Base-by-base conservation (phyloP, 2,797 vertebrate species). In the Ctenosaura bakeri region DNA sequence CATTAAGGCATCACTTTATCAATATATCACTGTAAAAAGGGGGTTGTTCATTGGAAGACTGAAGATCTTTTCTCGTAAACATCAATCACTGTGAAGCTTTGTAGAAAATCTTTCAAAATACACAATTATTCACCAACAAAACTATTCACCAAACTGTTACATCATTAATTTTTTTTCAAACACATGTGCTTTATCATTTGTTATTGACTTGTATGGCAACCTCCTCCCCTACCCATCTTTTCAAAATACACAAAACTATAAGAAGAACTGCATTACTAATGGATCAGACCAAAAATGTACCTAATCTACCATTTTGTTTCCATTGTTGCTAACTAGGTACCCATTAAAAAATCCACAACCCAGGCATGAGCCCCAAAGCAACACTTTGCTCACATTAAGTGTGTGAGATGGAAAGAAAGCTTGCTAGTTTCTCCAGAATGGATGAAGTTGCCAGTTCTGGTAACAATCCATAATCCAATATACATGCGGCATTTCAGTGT, bases 71-170 rank as follows among this genome's bases (percentile, higher is more conserved):
- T 80, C 89, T 83, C 69, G 3, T 94, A 86, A 80, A 35, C 93
- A 93, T 95, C 87, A 91, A n/a, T 91, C 93, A 92, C 0, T 0
- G 86, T 1, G 85, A 93, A 89, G 86, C 56, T 78, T 14, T 54
- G 90, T 6, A 91, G 87, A 29, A 90, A 91, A 92, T 82, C 50
- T 92, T 87, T 77, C 64, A 88, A 92, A 93, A 94, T 92, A 86
- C 73, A 93, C 92, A 93, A 92, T 66, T 91, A 93, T 94, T 94
- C 35, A 83, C 90, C 88, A 93, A 92, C 91, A 90, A 62, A 90
- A 90, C 38, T 26, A 46, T 93, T 54, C 71, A 73, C 84, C 91
- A 89, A 13, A 84, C 83, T 82, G 89, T 90, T 89, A 85, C 93
- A 88, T 88, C 85, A 91, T 93, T 89, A 89, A 69, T 78, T 92